phyloP scores from a whole-genome alignment of 2,888 invertebrate genomes.

The Loripinus fragilis region DNA sequence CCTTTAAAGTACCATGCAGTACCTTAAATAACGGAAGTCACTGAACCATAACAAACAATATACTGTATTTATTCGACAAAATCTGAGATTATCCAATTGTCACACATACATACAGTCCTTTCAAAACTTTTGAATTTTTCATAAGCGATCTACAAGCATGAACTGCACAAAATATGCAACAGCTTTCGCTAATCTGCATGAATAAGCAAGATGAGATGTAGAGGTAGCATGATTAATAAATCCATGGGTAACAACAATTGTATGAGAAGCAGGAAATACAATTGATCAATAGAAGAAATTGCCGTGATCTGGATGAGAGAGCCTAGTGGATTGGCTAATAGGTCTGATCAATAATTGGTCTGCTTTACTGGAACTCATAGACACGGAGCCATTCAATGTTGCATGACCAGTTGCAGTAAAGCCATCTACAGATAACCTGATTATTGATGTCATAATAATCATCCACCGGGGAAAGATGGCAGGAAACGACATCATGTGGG shows the following conservation, averaged over 20 bases:
- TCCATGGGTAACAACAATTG: background rate
- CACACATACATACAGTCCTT: too few relatives aligned
- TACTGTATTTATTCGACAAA: background rate
- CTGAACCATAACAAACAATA: background rate
- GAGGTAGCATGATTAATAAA: conserved; percentile 10
- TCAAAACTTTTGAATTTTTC: too few relatives aligned
- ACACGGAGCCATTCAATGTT: background rate
- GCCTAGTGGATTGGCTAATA: background rate
- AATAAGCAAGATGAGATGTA: background rate
- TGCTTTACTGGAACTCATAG: background rate
- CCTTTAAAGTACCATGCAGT: too few relatives aligned
- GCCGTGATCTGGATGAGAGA: background rate
- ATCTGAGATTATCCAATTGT: background rate
- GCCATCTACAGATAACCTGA: too few relatives aligned
- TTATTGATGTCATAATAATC: too few relatives aligned
- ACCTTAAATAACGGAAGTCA: too few relatives aligned
- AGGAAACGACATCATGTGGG: too few relatives aligned
- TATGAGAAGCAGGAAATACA: background rate
- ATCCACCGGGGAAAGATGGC: too few relatives aligned
- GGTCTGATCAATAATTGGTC: background rate
- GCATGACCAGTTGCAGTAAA: conserved; percentile 6
- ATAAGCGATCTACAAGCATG: too few relatives aligned
- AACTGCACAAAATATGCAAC: too few relatives aligned
- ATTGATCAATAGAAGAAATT: conserved; percentile 3
- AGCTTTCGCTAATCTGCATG: conserved; percentile 12